These are phyloP conservation scores for Drosophila kanapiae DNA, from an alignment of 1,140 invertebrate species.

Conservation along the genomic window DNA sequence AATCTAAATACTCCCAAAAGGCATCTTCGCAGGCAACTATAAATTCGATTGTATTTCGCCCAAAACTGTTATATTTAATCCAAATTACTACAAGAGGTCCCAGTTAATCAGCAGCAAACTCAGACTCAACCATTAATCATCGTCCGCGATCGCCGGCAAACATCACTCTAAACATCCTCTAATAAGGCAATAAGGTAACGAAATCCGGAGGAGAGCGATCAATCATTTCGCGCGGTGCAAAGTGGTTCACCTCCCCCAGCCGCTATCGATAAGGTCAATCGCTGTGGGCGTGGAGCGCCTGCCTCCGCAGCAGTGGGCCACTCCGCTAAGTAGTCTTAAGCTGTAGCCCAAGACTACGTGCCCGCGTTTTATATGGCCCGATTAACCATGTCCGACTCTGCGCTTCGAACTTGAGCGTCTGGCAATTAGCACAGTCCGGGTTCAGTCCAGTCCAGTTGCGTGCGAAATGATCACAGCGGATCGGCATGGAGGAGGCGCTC, in stretches of 20 bases:
- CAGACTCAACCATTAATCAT: conserved; percentile 25
- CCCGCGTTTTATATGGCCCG: conserved; percentile 65
- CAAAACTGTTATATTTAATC: conserved; percentile 4
- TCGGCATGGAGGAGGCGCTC: background rate
- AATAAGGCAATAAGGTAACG: conserved; percentile 9
- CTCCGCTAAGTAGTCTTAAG: conserved; percentile 65
- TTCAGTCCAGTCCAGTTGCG: conserved; percentile 36
- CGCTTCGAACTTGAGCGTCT: conserved; percentile 60
- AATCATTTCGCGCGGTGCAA: conserved; percentile 31
- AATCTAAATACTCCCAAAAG: background rate
- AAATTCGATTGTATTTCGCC: background rate
- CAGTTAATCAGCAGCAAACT: conserved; percentile 1
- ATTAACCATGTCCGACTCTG: conserved; percentile 60
- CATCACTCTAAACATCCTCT: conserved; percentile 12
- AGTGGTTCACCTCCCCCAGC: conserved; percentile 26
- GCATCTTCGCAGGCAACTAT: background rate
- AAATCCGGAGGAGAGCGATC: conserved; percentile 25
- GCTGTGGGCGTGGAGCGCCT: conserved; percentile 57
- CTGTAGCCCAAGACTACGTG: conserved; percentile 55
- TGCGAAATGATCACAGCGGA: conserved; percentile 41
- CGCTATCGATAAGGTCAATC: conserved; percentile 59
- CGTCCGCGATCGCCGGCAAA: background rate
- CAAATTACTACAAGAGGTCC: conserved; percentile 3
- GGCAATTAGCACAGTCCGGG: conserved; percentile 72
- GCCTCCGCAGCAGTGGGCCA: conserved; percentile 41